Evolutionary conservation across 1,140 invertebrate species (phyloP).

Genomic region (Anastrepha ludens): DNA sequence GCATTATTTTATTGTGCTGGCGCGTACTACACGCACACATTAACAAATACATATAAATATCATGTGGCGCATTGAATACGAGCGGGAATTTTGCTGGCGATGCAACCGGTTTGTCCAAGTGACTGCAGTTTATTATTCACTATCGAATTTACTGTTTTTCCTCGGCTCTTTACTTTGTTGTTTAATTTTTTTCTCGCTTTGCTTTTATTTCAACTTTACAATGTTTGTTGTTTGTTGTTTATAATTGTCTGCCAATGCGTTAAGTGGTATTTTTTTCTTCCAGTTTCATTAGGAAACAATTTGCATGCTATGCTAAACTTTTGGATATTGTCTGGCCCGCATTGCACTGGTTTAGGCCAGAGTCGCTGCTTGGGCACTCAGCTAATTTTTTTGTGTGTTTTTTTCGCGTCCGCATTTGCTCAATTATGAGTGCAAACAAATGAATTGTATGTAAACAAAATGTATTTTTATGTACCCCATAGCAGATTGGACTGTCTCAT

Average conservation of each 20-base stretch:
- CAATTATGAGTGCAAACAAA: not conserved
- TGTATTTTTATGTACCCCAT: no score
- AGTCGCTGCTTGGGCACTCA: not conserved
- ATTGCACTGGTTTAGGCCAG: not conserved
- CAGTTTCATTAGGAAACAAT: slow-evolving; percentile 26
- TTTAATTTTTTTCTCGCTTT: not conserved
- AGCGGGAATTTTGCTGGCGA: slow-evolving; percentile 13
- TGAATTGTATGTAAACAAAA: no score
- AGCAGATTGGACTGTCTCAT: no score
- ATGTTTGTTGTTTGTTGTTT: slow-evolving; percentile 7
- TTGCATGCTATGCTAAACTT: slow-evolving; percentile 24
- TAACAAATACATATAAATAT: not conserved
- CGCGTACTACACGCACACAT: not conserved
- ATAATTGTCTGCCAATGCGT: slow-evolving; percentile 15
- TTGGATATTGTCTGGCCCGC: no score
- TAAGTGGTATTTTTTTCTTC: not conserved
- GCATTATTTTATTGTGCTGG: not conserved
- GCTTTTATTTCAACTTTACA: not conserved
- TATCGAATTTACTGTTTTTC: not conserved
- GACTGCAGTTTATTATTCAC: slow-evolving; percentile 23
- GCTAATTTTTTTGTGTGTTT: not conserved
- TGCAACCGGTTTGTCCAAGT: slow-evolving; percentile 34
- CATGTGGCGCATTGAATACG: not conserved
- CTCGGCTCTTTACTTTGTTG: slow-evolving; percentile 15
- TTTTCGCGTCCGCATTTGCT: not conserved